Base-by-base conservation (phyloP, 2,797 vertebrate species). In the Thunnus albacares region DNA sequence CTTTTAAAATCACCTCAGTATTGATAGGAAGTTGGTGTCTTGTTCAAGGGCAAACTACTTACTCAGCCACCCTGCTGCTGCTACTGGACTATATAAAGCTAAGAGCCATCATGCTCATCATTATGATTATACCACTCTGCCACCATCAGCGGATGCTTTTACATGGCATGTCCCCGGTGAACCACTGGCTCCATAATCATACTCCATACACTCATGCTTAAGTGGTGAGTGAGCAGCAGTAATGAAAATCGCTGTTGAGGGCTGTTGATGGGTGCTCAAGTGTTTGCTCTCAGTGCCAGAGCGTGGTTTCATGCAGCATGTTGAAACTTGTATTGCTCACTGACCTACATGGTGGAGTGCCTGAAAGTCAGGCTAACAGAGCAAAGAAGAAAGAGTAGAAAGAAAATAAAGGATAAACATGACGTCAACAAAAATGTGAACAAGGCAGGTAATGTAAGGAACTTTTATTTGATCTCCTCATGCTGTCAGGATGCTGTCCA, bases 101-200 rank as follows among this genome's bases (percentile, higher is more conserved):
- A 75, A 85, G 84, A 76, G 84, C 69, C 81, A 57, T 72, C 71
- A 53, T 72, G 64, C n/a, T 24, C 73, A 22, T 80, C 59, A 68
- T 82, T 66, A 59, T 83, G 62, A 84, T 86, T 76, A 80, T 57
- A 63, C 84, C 85, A 86, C 88, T 90, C 64, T 58, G 69, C 51
- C 58, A 55, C 80, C 85, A 79, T 88, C 84, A 80, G 83, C 71
- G 78, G 81, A 85, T 79, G 74, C 82, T 87, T 81, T 79, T 84
- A 59, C 79, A 74, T 84, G 74, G 73, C 77, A 45, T 71, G 65
- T 80, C 73, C 72, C 38, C 71, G 75, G 57, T 81, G 74, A 84
- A 73, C 71, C 61, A 24, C 63, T 51, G 63, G 57, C 81, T 75
- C 69, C 84, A 66, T 85, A 85, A 84, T 87, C 81, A 80, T 66